Evolutionary conservation across 2,888 invertebrate genomes (phyloP), one percentile per base, ranked within the genome.

Genomic region (Acrobasis repandana): DNA sequence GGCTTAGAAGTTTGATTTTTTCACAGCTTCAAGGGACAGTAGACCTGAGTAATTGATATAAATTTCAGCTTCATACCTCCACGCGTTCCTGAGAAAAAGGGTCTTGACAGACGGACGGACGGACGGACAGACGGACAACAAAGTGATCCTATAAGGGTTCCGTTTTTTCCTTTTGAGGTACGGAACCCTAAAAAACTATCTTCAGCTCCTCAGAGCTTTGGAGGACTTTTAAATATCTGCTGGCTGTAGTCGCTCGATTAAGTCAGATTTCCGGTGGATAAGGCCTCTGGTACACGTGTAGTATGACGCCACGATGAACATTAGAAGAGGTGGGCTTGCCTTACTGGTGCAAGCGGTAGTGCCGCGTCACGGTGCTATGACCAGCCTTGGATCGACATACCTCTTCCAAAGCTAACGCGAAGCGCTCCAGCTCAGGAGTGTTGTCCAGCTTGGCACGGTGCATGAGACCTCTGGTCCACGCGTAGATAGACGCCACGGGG

Each of bases 251-350:
- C 28, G 2, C 4, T 28, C 28, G 28, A 2, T 5, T 28, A 6
- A 28, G n/a, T 8, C 6, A 28, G 6, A 28, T 1, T 28, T 28
- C 95, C 98, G 93, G 80, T 98, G 97, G 58, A 94, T 93, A 52
- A 98, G 93, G 2, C 97, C 97, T 58, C 96, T 90, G 0, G 97
- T 97, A 97, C 97, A 98, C 10, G 97, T 98, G 88, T 96, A 98
- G 76, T 98, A 97, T 49, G 97, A 97, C 14, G 97, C 98, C 63
- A 98, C 95, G 10, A n/a, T n/a, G n/a, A 10, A 98, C 97, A 88
- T 98, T 98, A 61, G 98, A 98, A 66, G 97, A 97, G 1, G 97
- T 98, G 58, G 95, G 94, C 76, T 95, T 94, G 61, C 97, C 97
- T 90, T 96, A 95, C 87, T 97, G 97, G 83, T 97, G 96, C 93